Evolutionary conservation across 2,888 invertebrate species (phyloP).

Genomic region (Nemoura dubitans): DNA sequence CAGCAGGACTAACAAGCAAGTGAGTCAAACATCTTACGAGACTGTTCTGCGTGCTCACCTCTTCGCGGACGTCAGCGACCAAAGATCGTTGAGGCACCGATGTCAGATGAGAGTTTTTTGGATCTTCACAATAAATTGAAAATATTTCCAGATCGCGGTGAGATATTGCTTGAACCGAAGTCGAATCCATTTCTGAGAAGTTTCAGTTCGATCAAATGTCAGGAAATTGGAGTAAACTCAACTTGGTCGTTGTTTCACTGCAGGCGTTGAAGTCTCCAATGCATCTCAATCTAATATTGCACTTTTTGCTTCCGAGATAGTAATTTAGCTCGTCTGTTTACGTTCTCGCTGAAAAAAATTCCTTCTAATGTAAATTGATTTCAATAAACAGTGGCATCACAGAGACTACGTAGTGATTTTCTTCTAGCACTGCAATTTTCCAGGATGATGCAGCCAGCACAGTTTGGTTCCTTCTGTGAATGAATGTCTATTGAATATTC

Average conservation of each 20-base stretch:
- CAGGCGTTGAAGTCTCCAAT: background rate
- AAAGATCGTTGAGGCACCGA: background rate
- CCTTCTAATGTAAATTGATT: no score
- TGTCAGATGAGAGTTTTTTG: background rate
- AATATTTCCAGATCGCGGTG: background rate
- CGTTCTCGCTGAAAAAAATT: no score
- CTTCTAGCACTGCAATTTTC: background rate
- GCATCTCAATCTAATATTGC: background rate
- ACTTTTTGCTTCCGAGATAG: background rate
- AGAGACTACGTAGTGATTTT: background rate
- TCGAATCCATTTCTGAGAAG: background rate
- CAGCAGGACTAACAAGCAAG: no score
- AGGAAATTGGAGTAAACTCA: no score
- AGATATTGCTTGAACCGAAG: background rate
- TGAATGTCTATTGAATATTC: background rate
- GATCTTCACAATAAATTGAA: background rate
- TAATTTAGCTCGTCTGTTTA: background rate
- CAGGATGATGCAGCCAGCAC: background rate
- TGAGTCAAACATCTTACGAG: no score
- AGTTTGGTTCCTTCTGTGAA: background rate
- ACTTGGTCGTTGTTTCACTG: background rate
- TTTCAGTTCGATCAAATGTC: no score
- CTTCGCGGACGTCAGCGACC: background rate
- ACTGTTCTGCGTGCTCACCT: background rate
- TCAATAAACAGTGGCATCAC: no score